Conservation (phyloP, 2,888 invertebrate species). For the Ceramica pisi region DNA sequence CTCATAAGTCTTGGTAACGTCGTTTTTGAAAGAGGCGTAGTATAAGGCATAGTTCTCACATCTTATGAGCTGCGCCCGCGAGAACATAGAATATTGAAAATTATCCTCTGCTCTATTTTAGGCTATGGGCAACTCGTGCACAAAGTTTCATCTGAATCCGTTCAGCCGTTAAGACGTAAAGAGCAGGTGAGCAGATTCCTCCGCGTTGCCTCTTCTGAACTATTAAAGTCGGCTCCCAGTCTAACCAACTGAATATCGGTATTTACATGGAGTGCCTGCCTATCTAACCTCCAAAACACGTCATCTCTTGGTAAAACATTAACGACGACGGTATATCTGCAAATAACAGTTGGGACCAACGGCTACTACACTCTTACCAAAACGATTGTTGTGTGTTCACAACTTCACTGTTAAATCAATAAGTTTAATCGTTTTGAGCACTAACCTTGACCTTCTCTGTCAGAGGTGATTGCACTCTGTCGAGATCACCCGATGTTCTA, state of each 20-base stretch:
- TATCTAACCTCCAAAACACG: neutral
- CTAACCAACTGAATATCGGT: no score
- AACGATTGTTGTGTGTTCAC: no score
- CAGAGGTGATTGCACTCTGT: slow-evolving; percentile 41
- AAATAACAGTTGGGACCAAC: neutral
- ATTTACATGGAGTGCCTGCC: no score
- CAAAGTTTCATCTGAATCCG: no score
- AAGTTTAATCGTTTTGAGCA: neutral
- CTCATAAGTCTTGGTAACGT: neutral
- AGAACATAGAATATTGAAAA: no score
- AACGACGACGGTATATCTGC: neutral
- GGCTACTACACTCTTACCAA: neutral
- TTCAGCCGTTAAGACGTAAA: no score
- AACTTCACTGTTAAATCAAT: slow-evolving; percentile 1
- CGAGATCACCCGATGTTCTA: neutral
- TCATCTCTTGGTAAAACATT: no score
- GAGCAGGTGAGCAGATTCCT: neutral
- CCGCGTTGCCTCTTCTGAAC: no score
- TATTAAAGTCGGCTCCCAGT: neutral
- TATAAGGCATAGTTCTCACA: neutral
- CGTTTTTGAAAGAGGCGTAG: neutral
- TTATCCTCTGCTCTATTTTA: no score
- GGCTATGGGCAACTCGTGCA: no score
- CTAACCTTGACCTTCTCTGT: slow-evolving; percentile 39
- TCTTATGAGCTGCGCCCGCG: no score